These are phyloP conservation scores for Hyles euphorbiae DNA, from an alignment of 1,140 invertebrate species.

Conservation along the genomic window DNA sequence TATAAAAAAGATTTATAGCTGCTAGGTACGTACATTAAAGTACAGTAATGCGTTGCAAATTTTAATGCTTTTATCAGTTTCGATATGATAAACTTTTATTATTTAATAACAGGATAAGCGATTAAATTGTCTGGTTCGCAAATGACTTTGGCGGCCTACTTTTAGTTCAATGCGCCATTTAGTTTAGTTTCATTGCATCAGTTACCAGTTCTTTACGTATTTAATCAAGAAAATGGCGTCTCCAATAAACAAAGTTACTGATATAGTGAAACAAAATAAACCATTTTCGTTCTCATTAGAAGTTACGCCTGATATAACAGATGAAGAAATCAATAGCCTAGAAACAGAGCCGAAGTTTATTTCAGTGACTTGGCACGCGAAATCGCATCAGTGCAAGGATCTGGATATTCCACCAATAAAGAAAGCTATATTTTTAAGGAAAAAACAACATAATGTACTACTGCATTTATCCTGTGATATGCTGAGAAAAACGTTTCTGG, in stretches of 20 bases:
- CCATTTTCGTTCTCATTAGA: slow-evolving; percentile 53
- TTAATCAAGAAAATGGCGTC: slow-evolving; percentile 3
- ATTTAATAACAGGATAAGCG: no score
- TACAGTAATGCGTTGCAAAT: no score
- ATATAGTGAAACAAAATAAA: slow-evolving; percentile 33
- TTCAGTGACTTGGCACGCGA: slow-evolving; percentile 64
- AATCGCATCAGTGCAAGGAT: slow-evolving; percentile 36
- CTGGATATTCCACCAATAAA: slow-evolving; percentile 48
- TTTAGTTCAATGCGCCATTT: no score
- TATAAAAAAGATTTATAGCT: no score
- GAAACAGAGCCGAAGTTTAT: slow-evolving; percentile 45
- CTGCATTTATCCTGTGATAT: slow-evolving; percentile 57
- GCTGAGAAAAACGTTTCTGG: slow-evolving; percentile 43
- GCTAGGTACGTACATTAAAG: no score
- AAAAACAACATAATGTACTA: slow-evolving; percentile 41
- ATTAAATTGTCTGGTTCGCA: no score
- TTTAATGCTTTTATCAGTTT: no score
- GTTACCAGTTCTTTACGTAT: no score
- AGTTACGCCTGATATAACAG: slow-evolving; percentile 49
- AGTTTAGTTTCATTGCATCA: no score
- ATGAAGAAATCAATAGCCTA: slow-evolving; percentile 37
- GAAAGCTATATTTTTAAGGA: slow-evolving; percentile 37
- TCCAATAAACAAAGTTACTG: slow-evolving; percentile 34
- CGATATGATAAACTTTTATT: no score
- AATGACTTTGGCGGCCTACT: no score